phyloP scores from a whole-genome alignment of 1,140 invertebrate species.

The Danaus plexippus region DNA sequence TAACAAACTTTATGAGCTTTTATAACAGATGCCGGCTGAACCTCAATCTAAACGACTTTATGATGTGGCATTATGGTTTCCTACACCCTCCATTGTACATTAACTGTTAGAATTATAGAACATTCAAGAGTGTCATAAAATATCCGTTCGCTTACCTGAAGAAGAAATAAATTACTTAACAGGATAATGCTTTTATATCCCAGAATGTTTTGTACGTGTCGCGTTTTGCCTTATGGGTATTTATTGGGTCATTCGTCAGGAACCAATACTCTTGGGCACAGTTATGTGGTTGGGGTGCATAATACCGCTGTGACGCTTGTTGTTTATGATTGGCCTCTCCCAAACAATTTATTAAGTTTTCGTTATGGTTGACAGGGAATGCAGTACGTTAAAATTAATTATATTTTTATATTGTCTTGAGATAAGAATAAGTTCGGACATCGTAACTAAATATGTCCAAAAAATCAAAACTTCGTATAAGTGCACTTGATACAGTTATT shows the following conservation, averaged over 20 bases:
- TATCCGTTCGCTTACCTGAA: conserved; percentile 57
- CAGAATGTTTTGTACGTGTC: conserved; percentile 64
- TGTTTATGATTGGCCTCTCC: conserved; percentile 53
- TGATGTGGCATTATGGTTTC: conserved; percentile 48
- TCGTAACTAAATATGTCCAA: too few relatives aligned
- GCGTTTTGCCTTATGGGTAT: conserved; percentile 60
- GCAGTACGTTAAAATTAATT: too few relatives aligned
- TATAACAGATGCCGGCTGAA: conserved; percentile 35
- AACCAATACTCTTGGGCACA: conserved; percentile 54
- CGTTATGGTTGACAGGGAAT: not conserved
- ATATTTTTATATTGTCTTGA: too few relatives aligned
- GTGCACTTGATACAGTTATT: too few relatives aligned
- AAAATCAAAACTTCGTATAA: too few relatives aligned
- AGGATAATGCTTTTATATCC: conserved; percentile 67
- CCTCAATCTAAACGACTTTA: conserved; percentile 50
- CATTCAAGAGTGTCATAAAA: conserved; percentile 63
- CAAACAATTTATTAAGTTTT: conserved; percentile 53
- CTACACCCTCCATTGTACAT: conserved; percentile 54
- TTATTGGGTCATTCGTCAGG: conserved; percentile 66
- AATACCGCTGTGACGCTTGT: conserved; percentile 42
- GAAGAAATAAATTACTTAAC: conserved; percentile 69
- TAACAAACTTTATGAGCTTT: too few relatives aligned
- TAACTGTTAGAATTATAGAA: conserved; percentile 58
- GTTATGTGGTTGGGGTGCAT: conserved; percentile 65
- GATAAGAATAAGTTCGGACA: too few relatives aligned